Evolutionary conservation across 2,113 vertebrate species (phyloP).

Genomic region (Bubo blakistoni): DNA sequence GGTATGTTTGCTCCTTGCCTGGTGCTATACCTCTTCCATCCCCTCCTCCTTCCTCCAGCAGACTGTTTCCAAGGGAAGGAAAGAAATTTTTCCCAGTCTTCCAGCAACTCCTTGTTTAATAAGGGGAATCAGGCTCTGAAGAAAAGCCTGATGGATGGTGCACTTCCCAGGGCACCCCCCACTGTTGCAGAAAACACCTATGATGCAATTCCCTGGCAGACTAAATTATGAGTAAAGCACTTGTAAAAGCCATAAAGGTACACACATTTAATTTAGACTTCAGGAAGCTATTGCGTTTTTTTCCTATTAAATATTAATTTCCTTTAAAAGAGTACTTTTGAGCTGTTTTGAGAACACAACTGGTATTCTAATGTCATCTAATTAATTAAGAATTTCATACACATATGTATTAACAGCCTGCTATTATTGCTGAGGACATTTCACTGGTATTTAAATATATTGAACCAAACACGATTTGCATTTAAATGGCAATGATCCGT

Average conservation of each 20-base stretch:
- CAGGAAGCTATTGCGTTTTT: conserved; percentile 10
- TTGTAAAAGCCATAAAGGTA: not conserved
- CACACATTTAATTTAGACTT: conserved; percentile 23
- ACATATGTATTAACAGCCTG: conserved; percentile 26
- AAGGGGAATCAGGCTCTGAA: not conserved
- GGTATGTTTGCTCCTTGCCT: not conserved
- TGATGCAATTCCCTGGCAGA: not conserved
- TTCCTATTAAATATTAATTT: conserved; percentile 32
- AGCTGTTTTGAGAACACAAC: conserved; percentile 31
- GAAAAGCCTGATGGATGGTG: not conserved
- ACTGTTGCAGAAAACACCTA: not conserved
- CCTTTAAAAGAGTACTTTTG: conserved; percentile 41
- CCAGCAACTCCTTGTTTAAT: not conserved
- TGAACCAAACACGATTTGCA: not conserved
- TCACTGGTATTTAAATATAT: conserved; percentile 1
- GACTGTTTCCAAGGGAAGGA: not conserved
- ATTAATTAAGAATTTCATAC: conserved; percentile 54
- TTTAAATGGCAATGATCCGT: not conserved
- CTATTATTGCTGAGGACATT: not conserved
- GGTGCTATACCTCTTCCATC: not conserved
- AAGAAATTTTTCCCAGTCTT: not conserved
- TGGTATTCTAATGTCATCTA: conserved; percentile 3
- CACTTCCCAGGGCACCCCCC: not conserved
- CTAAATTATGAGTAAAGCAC: not conserved
- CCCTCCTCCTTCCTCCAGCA: not conserved